Conservation (phyloP, 2,888 invertebrate genomes). For the Caenorhabditis afra region DNA sequence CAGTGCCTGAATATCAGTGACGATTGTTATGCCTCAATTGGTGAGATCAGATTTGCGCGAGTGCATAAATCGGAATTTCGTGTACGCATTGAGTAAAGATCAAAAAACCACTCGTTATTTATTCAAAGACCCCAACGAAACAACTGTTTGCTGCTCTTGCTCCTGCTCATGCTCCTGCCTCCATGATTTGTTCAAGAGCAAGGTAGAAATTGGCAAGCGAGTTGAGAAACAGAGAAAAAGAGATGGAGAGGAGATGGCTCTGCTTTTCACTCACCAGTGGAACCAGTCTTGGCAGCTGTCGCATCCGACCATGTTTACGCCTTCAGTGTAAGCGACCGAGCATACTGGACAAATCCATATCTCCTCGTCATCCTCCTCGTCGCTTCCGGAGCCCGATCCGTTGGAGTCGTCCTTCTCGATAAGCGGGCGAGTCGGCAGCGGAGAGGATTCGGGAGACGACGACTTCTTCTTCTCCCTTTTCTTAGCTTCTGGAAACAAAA, state of each 20-base stretch:
- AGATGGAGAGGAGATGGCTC: no score
- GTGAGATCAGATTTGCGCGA: no score
- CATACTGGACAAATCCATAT: constrained; percentile 79
- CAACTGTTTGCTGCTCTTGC: neutral
- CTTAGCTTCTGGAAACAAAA: constrained; percentile 21
- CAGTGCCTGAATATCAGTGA: constrained; percentile 73
- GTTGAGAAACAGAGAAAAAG: no score
- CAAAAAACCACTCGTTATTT: neutral
- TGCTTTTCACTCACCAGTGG: constrained; percentile 75
- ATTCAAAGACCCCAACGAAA: neutral
- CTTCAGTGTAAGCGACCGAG: constrained; percentile 77
- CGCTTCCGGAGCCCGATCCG: neutral
- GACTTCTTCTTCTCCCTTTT: constrained; percentile 29
- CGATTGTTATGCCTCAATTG: neutral
- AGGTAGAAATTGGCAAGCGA: no score
- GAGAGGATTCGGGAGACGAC: neutral
- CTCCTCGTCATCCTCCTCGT: constrained; percentile 50
- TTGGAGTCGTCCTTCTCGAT: constrained; percentile 10
- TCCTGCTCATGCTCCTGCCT: no score
- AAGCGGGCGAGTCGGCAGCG: constrained; percentile 7
- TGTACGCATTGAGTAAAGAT: neutral
- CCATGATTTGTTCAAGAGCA: no score
- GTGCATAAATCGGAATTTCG: no score
- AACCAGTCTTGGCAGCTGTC: constrained; percentile 79
- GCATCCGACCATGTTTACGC: constrained; percentile 78